Base-by-base conservation (phyloP, 2,113 vertebrate genomes). In the Junco hyemalis region DNA sequence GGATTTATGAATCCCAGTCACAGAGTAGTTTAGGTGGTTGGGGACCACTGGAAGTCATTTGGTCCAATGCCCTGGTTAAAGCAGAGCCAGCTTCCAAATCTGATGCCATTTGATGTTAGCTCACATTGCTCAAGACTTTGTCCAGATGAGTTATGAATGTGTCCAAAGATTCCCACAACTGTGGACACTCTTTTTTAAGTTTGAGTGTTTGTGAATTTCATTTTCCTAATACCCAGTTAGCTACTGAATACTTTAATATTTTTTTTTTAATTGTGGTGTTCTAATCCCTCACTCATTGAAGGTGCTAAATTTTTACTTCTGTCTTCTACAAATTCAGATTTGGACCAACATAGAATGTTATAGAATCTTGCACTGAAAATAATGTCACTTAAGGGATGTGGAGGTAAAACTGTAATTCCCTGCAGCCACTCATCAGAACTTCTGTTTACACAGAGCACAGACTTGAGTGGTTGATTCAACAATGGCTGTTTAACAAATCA, bases 311-410 rank as follows among this genome's bases (percentile, higher is more conserved):
- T 84, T 95, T 86, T 89, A 36, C 29, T 54, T 56, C 16, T 78
- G 4, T 53, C 59, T 66, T 78, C 24, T 64, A 14, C 2, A 69
- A 61, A 42, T 45, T 22, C 14, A 60, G 26, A 47, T 95, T 87
- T 40, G 47, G 36, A 54, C 18, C 14, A 81, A 33, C 22, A 48
- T 7, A 44, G 36, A 84, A 13, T 6, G 6, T 76, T 74, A 76
- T 60, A 31, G 47, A 73, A 54, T 79, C 31, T 80, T 80, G 20
- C 12, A 29, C 48, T 81, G 59, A 82, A 69, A 84, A 69, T 40
- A 26, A 12, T 21, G 4, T 36, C 64, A 14, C 7, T 65, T 71
- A 8, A 0, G 1, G 12, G 9, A 6, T 42, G 21, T 47, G 74
- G 60, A 26, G 24, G 59, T 73, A 74, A 23, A 29, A 8, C 31